Conservation (phyloP, 2,113 vertebrate species). For the Porphyrio hochstetteri region DNA sequence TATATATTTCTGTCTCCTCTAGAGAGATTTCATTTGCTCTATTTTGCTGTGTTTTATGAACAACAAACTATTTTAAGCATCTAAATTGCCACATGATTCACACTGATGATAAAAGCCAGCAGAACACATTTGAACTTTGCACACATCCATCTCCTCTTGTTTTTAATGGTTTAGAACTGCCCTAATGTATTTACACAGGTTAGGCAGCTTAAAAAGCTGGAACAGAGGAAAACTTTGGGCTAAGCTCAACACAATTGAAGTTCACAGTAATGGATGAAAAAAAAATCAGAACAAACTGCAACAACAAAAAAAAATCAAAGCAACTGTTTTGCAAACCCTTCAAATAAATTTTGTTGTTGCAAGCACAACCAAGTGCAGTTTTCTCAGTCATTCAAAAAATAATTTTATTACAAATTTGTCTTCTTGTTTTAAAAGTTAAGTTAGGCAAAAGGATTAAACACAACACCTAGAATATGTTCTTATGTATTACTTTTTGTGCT, state of each 20-base stretch:
- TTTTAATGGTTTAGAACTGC: slow-evolving; percentile 49
- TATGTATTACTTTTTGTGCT: background rate
- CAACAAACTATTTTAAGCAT: slow-evolving; percentile 51
- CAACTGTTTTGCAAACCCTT: background rate
- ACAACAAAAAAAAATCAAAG: background rate
- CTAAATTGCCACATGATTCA: slow-evolving; percentile 53
- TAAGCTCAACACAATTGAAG: slow-evolving; percentile 20
- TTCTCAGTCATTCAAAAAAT: background rate
- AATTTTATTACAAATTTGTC: background rate
- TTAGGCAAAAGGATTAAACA: background rate
- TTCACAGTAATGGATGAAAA: slow-evolving; percentile 12
- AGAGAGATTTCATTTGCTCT: slow-evolving; percentile 15
- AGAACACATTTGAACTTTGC: slow-evolving; percentile 47
- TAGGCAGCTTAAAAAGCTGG: slow-evolving; percentile 44
- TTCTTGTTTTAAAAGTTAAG: background rate
- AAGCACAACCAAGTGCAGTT: background rate
- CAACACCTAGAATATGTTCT: background rate
- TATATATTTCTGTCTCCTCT: slow-evolving; percentile 2
- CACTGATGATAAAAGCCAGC: slow-evolving; percentile 41
- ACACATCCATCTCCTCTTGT: slow-evolving; percentile 37
- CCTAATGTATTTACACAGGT: slow-evolving; percentile 58
- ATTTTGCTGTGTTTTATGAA: slow-evolving; percentile 32
- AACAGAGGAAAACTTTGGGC: slow-evolving; percentile 35
- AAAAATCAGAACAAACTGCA: background rate
- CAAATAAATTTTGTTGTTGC: background rate